phyloP scores from a whole-genome alignment of 1,140 invertebrate genomes.

The Brachionus calyciflorus region DNA sequence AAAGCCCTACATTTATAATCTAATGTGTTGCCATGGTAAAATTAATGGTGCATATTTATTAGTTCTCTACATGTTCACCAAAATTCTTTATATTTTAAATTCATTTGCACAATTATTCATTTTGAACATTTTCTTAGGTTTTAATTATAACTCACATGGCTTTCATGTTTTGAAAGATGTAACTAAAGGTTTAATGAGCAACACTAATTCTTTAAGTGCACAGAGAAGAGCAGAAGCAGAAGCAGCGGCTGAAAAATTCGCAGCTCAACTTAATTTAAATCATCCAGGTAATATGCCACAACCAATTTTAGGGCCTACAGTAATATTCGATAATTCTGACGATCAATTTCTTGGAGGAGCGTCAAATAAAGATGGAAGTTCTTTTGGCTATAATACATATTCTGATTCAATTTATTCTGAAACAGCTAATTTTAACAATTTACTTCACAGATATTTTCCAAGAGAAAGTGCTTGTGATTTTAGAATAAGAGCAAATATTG shows the following conservation, averaged over 20 bases:
- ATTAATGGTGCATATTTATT: slow-evolving; percentile 62
- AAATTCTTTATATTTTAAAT: slow-evolving; percentile 62
- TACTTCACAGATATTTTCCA: slow-evolving; percentile 43
- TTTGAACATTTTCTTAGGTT: slow-evolving; percentile 62
- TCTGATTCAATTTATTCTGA: slow-evolving; percentile 33
- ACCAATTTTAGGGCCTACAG: slow-evolving; percentile 27
- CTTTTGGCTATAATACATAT: not conserved
- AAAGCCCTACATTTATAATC: slow-evolving; percentile 31
- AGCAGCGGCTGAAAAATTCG: slow-evolving; percentile 39
- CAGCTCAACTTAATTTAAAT: slow-evolving; percentile 8
- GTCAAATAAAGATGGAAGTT: not conserved
- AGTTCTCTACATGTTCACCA: slow-evolving; percentile 61
- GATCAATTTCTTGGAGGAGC: not conserved
- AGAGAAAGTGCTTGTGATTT: slow-evolving; percentile 47
- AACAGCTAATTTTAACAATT: not conserved
- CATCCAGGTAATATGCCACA: slow-evolving; percentile 5
- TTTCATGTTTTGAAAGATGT: slow-evolving; percentile 31
- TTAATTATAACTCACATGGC: slow-evolving; percentile 52
- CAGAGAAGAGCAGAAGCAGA: slow-evolving; percentile 24
- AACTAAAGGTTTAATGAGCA: slow-evolving; percentile 30
- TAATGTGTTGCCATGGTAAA: slow-evolving; percentile 53
- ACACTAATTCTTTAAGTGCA: slow-evolving; percentile 15
- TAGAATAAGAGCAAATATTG: slow-evolving; percentile 32
- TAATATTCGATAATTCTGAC: slow-evolving; percentile 42
- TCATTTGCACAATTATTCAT: slow-evolving; percentile 63